A percentile compares a stretch with the other conserved stretches of the same genome.
phyloP scores from a whole-genome alignment of 2,113 vertebrate genomes.

The Cynopterus brachyotis region DNA sequence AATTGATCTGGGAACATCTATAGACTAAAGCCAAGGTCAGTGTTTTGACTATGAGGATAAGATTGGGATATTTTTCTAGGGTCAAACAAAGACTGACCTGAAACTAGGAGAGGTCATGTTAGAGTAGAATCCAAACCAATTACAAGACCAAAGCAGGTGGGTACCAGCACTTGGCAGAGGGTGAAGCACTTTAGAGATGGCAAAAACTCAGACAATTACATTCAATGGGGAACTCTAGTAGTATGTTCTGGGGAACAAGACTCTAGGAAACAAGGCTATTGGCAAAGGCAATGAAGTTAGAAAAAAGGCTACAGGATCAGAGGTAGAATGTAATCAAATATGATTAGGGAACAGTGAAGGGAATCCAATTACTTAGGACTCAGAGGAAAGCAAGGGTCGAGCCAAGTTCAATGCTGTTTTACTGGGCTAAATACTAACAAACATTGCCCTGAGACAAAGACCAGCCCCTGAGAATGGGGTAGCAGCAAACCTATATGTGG shows the following conservation, averaged over 20 bases:
- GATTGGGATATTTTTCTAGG: neutral
- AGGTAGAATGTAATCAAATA: neutral
- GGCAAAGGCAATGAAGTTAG: neutral
- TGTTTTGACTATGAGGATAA: constrained; percentile 3
- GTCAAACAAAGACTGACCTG: constrained; percentile 6
- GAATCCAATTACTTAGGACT: neutral
- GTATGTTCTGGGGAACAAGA: neutral
- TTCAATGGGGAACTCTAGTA: neutral
- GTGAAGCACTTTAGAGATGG: neutral
- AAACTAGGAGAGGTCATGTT: neutral
- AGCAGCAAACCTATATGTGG: neutral
- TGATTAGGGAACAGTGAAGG: neutral
- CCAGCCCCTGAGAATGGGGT: neutral
- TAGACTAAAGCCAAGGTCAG: neutral
- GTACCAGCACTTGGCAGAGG: neutral
- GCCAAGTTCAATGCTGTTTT: neutral
- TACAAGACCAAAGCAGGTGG: neutral
- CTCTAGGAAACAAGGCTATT: neutral
- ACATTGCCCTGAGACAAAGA: neutral
- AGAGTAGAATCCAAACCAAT: neutral
- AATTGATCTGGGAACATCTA: neutral
- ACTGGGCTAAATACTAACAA: neutral
- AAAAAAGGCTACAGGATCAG: neutral
- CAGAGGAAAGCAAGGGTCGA: neutral
- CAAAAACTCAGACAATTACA: neutral